Evolutionary conservation across 1,140 invertebrate species (phyloP), one percentile per base, ranked within the genome.

Genomic region (Diachasmimorpha longicaudata): DNA sequence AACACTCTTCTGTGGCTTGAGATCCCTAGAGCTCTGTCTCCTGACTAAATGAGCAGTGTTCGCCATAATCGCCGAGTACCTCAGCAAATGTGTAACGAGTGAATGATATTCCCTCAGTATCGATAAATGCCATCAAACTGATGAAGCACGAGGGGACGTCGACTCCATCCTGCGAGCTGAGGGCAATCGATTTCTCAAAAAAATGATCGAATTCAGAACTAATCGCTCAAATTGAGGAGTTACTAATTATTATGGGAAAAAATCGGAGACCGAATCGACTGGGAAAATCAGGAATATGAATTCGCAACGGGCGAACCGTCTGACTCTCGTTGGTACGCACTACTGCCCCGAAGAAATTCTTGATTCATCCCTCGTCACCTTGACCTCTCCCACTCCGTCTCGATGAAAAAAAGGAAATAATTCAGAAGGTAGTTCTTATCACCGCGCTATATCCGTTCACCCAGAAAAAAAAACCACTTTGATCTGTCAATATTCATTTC

Each of bases 1-100:
- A 77, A 96, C 87, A 25, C 95, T 96, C 55, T 94, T 92, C 84
- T 96, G 95, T 3, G 93, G 93, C 79, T 94, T 93, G 4, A 95
- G 88, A 84, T 96, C 95, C 58, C 95, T 90, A 36, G 95, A 96
- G 85, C 95, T 96, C 88, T 96, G 95, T 72, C 95, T 91, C 48
- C 95, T 91, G 77, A 96, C 93, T 80, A 97, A 90, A 88, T 97
- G 95, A 72, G 95, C 95, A 77, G 95, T 95, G 87, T 97, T 97
- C 79, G 95, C 95, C 95, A 97, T 97, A 6, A 31, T 31, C 31
- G 31, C 31, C 31, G 31, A 31, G 31, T 31, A 31, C 31, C 31
- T 31, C 31, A 31, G 31, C 31, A 31, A 31, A 31, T 6, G 31
- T 85, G 74, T 78, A 80, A 68, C 4, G 13, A 25, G 13, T 21